These are phyloP conservation scores for Mamestra brassicae DNA, from an alignment of 2,888 invertebrate species.

Conservation along the genomic window DNA sequence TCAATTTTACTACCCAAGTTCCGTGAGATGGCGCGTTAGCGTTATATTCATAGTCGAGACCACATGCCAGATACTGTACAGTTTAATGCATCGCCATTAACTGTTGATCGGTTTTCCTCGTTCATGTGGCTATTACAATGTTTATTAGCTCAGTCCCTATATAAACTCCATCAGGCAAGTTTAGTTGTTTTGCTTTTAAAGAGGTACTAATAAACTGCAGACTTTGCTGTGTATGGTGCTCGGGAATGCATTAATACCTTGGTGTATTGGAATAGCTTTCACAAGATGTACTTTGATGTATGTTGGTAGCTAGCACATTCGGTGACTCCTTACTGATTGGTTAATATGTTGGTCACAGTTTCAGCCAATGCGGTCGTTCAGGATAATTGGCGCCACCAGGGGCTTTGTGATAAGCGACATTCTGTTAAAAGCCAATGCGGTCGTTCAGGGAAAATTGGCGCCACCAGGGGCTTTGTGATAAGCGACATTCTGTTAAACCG, in stretches of 20 bases:
- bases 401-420: too few species aligned
- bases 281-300: background rate
- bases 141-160: conserved; percentile 47
- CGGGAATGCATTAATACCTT: background rate
- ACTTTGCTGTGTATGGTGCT: conserved; percentile 5
- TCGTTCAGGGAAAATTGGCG: too few species aligned
- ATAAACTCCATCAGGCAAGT: conserved; percentile 37
- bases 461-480: too few species aligned
- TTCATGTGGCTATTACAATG: conserved; percentile 47
- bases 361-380: background rate
- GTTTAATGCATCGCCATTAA: conserved; percentile 54
- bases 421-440: too few species aligned
- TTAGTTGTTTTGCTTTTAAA: conserved; percentile 53
- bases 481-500: too few species aligned
- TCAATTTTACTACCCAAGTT: conserved; percentile 13
- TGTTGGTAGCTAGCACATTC: background rate
- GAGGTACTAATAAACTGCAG: conserved; percentile 24
- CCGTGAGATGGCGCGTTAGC: background rate
- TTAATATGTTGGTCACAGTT: background rate
- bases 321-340: background rate
- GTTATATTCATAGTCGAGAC: conserved; percentile 36
- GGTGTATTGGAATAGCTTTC: background rate
- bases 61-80: conserved; percentile 41
- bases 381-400: too few species aligned
- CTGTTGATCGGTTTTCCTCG: conserved; percentile 53